Conservation (phyloP, 2,888 invertebrate species). For the Omphaloscelis lunosa region DNA sequence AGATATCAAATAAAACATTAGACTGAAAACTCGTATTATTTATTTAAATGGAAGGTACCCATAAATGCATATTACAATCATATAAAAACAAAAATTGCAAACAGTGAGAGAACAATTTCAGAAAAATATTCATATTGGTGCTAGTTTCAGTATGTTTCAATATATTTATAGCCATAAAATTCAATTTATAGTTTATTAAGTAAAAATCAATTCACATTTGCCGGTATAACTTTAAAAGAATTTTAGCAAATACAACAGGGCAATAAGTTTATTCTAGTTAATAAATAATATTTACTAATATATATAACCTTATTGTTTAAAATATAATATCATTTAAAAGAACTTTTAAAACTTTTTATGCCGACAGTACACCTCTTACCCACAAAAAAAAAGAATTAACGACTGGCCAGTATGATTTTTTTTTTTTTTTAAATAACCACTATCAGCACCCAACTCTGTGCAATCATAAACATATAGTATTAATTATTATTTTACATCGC, state of each 20-base stretch:
- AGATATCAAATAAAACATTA: constrained; percentile 69
- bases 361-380: not conserved
- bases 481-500: constrained; percentile 13
- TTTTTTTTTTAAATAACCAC: not conserved
- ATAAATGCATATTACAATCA: constrained; percentile 49
- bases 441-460: not conserved
- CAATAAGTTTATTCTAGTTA: not conserved
- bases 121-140: constrained; percentile 2
- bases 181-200: not conserved
- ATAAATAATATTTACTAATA: too few species aligned
- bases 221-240: not conserved
- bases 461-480: not conserved
- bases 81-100: constrained; percentile 23
- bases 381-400: not conserved
- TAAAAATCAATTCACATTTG: constrained; percentile 14
- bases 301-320: not conserved
- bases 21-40: constrained; percentile 69
- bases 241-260: not conserved
- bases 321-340: not conserved
- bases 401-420: not conserved
- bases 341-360: not conserved
- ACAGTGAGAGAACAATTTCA: constrained; percentile 10
- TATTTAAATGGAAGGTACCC: constrained; percentile 73
- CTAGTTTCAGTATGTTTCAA: not conserved
- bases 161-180: not conserved